Base-by-base conservation (phyloP, 1,140 invertebrate genomes). In the Sycophila sp. region DNA sequence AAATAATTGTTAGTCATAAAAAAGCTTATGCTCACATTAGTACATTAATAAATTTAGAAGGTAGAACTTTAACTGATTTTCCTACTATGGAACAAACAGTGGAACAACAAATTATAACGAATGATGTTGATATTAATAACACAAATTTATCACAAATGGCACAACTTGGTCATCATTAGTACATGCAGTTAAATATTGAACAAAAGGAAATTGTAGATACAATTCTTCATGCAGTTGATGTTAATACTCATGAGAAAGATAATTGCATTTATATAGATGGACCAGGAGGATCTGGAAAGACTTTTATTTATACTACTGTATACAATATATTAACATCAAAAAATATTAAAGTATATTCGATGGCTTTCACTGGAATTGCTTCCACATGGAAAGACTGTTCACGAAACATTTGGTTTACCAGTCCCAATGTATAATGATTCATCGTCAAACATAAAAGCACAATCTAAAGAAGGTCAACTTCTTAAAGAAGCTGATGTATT, bases 371-470 rank as follows among this genome's bases (percentile, higher is more conserved):
- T 40, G 36, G 36, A n/a, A 67, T 68, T 75, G 58, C 53, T 76
- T 42, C 72, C 69, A 32, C 60, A 72, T 65, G 75, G 72, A 62
- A 65, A 70, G 49, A 76, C 73, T 45, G 36, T 70, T 36, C 75
- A 76, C 55, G 74, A 72, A 71, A 74, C 59, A 11, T 73, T 74
- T 72, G 58, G 72, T 36, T 49, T 75, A 49, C 65, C 49, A 40
- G 36, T 40, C n/a, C 11, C 36, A 15, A 40, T 40, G 36, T 40
- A 30, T 55, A 8, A 30, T 15, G 68, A 70, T 62, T 73, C 76
- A 11, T 45, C 68, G 5, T 59, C 69, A 34, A 74, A 58, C 53
- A 71, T 76, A n/a, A 76, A 68, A 83, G 47, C 85, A 83, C 65
- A 83, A 56, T 73, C 71, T 19, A 36, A 58, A 40, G 36, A 40